Evolutionary conservation across 2,113 vertebrate species (phyloP), one percentile per base, ranked within the genome.

Genomic region (Lamprologus speciosus): DNA sequence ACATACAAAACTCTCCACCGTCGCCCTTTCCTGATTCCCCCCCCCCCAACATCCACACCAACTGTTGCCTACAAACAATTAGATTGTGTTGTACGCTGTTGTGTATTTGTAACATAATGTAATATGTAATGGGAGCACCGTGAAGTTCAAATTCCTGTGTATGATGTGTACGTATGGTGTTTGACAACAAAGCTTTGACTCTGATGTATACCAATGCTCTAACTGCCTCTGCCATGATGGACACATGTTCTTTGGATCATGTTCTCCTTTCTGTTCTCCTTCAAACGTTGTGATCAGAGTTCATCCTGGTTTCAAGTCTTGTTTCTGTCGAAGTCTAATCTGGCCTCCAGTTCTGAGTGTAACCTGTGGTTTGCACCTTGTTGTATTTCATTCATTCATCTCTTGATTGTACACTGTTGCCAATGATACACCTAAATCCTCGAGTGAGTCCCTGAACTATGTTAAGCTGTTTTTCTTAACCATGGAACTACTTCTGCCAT

Each of bases 61-160:
- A n/a, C n/a, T n/a, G n/a, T n/a, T n/a, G n/a, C n/a, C n/a, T n/a
- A n/a, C n/a, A n/a, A n/a, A n/a, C n/a, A n/a, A n/a, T n/a, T n/a
- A n/a, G n/a, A n/a, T n/a, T n/a, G n/a, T n/a, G n/a, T n/a, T n/a
- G n/a, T n/a, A n/a, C n/a, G n/a, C n/a, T n/a, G n/a, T n/a, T n/a
- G n/a, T n/a, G n/a, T n/a, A n/a, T n/a, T n/a, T n/a, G n/a, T n/a
- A n/a, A n/a, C n/a, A n/a, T n/a, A n/a, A n/a, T n/a, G n/a, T n/a
- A n/a, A n/a, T 21, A 57, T 57, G 12, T 26, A 57, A 57, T 57
- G 23, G 55, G 23, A 58, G 23, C 13, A 28, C 55, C 28, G 55
- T 14, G 23, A 58, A 4, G 26, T 28, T 58, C 5, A 28, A 31
- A 0, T 58, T 28, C 0, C 13, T 31, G 55, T 58, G 26, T 58